Conservation (phyloP, 2,797 vertebrate genomes). For the Smutsia gigantea region DNA sequence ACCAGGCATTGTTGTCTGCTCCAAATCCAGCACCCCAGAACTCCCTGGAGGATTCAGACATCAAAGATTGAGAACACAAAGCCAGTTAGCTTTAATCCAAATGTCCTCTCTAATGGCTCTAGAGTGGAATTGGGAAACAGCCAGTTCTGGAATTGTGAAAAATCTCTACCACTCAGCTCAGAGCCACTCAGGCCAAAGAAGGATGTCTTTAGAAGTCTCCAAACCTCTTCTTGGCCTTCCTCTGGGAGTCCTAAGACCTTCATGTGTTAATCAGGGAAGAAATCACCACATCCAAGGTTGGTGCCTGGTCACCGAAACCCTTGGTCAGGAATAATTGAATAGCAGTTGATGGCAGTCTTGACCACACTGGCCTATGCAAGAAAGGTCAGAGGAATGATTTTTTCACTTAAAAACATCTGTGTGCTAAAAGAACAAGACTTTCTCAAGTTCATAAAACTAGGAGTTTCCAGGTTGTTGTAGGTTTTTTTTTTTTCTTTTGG, state of each 20-base stretch:
- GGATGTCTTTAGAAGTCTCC: neutral
- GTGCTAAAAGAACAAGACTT: slow-evolving; percentile 85
- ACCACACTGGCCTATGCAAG: slow-evolving; percentile 78
- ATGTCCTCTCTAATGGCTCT: neutral
- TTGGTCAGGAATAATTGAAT: slow-evolving; percentile 58
- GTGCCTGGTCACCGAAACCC: slow-evolving; percentile 33
- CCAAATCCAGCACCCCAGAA: neutral
- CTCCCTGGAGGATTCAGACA: neutral
- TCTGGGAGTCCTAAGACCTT: neutral
- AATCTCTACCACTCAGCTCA: neutral
- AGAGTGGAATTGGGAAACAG: neutral
- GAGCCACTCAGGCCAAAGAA: neutral
- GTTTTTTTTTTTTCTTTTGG: neutral
- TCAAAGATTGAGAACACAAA: neutral
- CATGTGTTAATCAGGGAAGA: slow-evolving; percentile 9
- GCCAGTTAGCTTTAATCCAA: neutral
- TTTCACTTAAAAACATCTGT: slow-evolving; percentile 85
- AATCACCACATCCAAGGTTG: neutral
- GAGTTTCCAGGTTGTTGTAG: slow-evolving; percentile 71
- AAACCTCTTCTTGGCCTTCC: neutral
- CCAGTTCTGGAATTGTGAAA: neutral
- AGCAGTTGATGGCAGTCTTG: slow-evolving; percentile 81
- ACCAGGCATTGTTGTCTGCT: neutral
- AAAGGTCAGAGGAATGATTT: slow-evolving; percentile 87
- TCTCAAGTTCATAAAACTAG: slow-evolving; percentile 84